Evolutionary conservation across 1,140 invertebrate genomes (phyloP).

Genomic region (Eumaeus atala): DNA sequence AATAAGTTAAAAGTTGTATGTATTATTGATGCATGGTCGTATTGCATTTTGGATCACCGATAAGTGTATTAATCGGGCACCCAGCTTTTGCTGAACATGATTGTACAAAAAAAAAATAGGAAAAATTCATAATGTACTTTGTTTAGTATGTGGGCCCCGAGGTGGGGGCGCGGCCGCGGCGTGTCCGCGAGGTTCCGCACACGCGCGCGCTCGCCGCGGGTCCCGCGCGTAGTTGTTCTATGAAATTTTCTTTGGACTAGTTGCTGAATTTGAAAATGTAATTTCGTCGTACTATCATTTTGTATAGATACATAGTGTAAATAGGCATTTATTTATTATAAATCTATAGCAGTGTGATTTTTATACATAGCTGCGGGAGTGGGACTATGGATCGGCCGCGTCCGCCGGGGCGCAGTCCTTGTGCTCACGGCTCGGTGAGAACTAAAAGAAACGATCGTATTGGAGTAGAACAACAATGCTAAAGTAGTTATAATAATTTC

Average conservation of each 20-base stretch:
- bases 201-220: conserved; percentile 20
- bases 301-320: conserved; percentile 74
- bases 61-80: conserved; percentile 61
- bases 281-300: conserved; percentile 70
- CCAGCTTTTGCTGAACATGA: conserved; percentile 62
- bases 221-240: conserved; percentile 49
- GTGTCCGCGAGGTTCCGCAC: conserved; percentile 8
- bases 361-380: conserved; percentile 68
- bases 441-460: conserved; percentile 56
- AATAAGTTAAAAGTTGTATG: conserved; percentile 70
- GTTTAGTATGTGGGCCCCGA: conserved; percentile 39
- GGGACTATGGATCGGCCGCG: conserved; percentile 45
- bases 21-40: conserved; percentile 65
- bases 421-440: conserved; percentile 47
- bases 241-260: conserved; percentile 62
- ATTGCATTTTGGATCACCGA: conserved; percentile 61
- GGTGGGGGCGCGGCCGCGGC: conserved; percentile 23
- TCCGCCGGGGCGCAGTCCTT: conserved; percentile 41
- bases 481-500: conserved; percentile 70
- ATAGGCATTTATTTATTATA: conserved; percentile 75
- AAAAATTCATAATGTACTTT: conserved; percentile 56
- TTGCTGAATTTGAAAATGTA: conserved; percentile 64
- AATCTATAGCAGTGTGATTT: conserved; percentile 71
- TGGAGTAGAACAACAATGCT: conserved; percentile 70
- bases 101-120: conserved; percentile 68